Conservation (phyloP, 2,797 vertebrate species). For the Channa striata region DNA sequence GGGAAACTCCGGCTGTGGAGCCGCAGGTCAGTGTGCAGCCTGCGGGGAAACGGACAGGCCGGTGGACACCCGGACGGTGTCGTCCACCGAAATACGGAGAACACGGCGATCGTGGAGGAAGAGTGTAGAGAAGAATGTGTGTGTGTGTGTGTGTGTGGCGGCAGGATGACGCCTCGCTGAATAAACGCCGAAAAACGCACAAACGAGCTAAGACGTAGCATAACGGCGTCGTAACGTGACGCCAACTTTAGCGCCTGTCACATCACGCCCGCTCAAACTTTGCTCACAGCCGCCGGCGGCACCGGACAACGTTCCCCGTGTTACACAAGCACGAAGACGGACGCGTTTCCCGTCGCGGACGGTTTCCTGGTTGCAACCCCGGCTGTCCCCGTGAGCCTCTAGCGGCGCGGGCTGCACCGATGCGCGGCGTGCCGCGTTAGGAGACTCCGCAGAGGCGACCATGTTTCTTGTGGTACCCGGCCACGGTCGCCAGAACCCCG, state of each 20-base stretch:
- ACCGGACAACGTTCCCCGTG: not conserved
- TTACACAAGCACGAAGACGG: conserved; percentile 35
- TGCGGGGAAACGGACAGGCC: conserved; percentile 8
- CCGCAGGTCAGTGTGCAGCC: conserved; percentile 21
- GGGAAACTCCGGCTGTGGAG: no score
- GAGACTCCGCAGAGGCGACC: conserved; percentile 87
- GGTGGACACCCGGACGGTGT: no score
- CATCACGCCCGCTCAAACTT: conserved; percentile 63
- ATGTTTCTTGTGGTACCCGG: conserved; percentile 79
- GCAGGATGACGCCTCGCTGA: conserved; percentile 32
- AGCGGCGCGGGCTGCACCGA: conserved; percentile 77
- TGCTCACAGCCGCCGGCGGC: conserved; percentile 7
- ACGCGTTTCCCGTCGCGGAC: conserved; percentile 13
- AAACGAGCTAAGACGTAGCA: conserved; percentile 27
- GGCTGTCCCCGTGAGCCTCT: conserved; percentile 74
- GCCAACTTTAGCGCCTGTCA: conserved; percentile 70
- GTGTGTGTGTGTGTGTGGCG: conserved; percentile 35
- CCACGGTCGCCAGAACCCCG: conserved; percentile 64
- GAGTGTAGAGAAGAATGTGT: conserved; percentile 1
- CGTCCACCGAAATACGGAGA: no score
- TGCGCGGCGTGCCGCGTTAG: conserved; percentile 81
- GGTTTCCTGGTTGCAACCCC: conserved; percentile 58
- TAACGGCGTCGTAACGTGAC: not conserved
- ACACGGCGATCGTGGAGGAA: not conserved
- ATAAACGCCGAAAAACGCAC: conserved; percentile 7